Evolutionary conservation across 2,113 vertebrate genomes (phyloP).

Genomic region (Ictalurus furcatus): DNA sequence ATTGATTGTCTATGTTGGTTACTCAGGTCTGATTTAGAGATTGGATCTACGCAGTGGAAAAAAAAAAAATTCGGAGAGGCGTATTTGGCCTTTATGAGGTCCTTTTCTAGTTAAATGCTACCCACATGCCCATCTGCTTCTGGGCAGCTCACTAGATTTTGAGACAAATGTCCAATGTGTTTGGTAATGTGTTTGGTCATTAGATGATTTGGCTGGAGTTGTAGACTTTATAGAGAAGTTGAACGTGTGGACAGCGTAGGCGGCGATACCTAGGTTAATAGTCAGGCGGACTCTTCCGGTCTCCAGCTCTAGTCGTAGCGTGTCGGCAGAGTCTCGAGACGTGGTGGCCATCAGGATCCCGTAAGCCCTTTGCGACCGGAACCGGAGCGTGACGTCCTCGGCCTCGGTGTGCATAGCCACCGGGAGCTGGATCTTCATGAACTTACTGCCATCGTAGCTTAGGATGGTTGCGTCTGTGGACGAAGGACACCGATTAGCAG

Average conservation of each 20-base stretch:
- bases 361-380: constrained; percentile 92
- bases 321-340: constrained; percentile 91
- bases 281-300: constrained; percentile 92
- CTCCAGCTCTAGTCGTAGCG: constrained; percentile 91
- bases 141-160: constrained; percentile 16
- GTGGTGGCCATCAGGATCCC: constrained; percentile 97
- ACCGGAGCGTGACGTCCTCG: constrained; percentile 91
- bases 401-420: constrained; percentile 97
- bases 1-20: constrained; percentile 22
- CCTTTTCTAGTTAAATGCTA: constrained; percentile 2
- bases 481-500: constrained; percentile 6
- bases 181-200: background rate
- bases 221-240: background rate
- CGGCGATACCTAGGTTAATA: constrained; percentile 95
- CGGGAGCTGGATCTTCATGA: constrained; percentile 97
- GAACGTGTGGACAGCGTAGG: constrained; percentile 3
- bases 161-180: constrained; percentile 2
- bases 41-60: background rate
- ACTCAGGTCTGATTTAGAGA: constrained; percentile 21
- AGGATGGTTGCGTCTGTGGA: constrained; percentile 90
- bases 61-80: background rate
- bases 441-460: constrained; percentile 97
- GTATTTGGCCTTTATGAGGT: background rate
- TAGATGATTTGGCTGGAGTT: constrained; percentile 1
- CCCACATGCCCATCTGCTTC: constrained; percentile 12